These are phyloP conservation scores for Smittia aterrima DNA, from an alignment of 2,888 invertebrate genomes.

Conservation along the genomic window DNA sequence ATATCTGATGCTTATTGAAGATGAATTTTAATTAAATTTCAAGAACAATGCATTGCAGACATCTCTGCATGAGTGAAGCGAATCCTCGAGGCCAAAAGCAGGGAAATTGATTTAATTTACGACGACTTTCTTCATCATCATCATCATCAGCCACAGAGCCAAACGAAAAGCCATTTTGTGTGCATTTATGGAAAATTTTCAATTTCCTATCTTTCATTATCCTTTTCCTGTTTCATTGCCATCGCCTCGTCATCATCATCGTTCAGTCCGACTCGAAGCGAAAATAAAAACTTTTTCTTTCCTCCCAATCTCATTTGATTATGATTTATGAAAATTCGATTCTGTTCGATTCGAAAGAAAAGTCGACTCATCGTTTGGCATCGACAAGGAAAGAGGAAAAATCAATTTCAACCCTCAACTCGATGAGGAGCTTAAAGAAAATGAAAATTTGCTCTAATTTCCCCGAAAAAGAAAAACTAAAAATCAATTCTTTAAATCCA, in stretches of 20 bases:
- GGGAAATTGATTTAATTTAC: neutral
- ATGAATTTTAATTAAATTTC: slow-evolving; percentile 11
- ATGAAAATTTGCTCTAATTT: slow-evolving; percentile 37
- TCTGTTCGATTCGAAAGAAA: neutral
- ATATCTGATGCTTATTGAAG: neutral
- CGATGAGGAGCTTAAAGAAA: neutral
- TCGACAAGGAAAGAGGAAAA: neutral
- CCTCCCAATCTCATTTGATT: slow-evolving; percentile 8
- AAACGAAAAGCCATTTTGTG: slow-evolving; percentile 1
- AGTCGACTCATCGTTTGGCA: neutral
- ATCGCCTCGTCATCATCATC: neutral
- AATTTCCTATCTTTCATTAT: slow-evolving; percentile 42
- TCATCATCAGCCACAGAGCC: neutral
- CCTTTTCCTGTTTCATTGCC: slow-evolving; percentile 37
- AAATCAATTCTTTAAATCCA: slow-evolving; percentile 41
- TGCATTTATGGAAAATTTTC: slow-evolving; percentile 30
- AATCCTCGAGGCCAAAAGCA: neutral
- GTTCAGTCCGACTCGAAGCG: neutral
- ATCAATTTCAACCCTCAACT: slow-evolving; percentile 18
- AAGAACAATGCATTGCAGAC: too few relatives aligned
- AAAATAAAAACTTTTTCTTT: neutral
- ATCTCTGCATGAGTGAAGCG: neutral
- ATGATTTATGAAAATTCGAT: slow-evolving; percentile 5
- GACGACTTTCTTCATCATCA: neutral
- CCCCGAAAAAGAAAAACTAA: slow-evolving; percentile 10